Evolutionary conservation across 1,140 invertebrate species (phyloP).

Genomic region (Scaptomyza montana): DNA sequence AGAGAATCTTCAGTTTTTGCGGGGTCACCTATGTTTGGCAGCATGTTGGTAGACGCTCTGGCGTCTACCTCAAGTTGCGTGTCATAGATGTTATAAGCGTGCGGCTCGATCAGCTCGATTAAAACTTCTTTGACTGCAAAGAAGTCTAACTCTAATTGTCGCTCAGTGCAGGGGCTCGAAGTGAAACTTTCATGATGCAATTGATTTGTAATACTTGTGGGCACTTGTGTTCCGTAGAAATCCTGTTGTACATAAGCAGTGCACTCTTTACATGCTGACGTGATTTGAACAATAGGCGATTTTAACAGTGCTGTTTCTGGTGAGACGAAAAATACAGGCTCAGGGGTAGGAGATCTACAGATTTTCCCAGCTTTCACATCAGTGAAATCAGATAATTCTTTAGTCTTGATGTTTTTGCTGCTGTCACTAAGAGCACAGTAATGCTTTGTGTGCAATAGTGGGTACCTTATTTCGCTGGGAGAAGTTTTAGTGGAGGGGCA

Average conservation of each 20-base stretch:
- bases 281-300: constrained; percentile 59
- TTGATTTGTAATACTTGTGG: not conserved
- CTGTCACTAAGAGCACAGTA: constrained; percentile 8
- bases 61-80: constrained; percentile 25
- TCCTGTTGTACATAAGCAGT: not conserved
- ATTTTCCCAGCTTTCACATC: constrained; percentile 57
- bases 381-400: constrained; percentile 50
- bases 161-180: constrained; percentile 9
- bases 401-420: not conserved
- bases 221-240: not conserved
- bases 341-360: constrained; percentile 38
- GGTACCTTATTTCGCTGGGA: constrained; percentile 7
- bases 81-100: constrained; percentile 8
- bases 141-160: constrained; percentile 25
- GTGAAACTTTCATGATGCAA: constrained; percentile 2
- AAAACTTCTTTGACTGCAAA: constrained; percentile 65
- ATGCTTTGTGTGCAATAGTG: constrained; percentile 6
- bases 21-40: too few relatives aligned
- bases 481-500: constrained; percentile 32
- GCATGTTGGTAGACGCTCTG: not conserved
- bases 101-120: constrained; percentile 69
- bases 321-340: constrained; percentile 38
- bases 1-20: not conserved
- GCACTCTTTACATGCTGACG: constrained; percentile 50
- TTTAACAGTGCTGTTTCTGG: constrained; percentile 46